phyloP scores from a whole-genome alignment of 2,888 invertebrate genomes.

The Trichogramma evanescens region DNA sequence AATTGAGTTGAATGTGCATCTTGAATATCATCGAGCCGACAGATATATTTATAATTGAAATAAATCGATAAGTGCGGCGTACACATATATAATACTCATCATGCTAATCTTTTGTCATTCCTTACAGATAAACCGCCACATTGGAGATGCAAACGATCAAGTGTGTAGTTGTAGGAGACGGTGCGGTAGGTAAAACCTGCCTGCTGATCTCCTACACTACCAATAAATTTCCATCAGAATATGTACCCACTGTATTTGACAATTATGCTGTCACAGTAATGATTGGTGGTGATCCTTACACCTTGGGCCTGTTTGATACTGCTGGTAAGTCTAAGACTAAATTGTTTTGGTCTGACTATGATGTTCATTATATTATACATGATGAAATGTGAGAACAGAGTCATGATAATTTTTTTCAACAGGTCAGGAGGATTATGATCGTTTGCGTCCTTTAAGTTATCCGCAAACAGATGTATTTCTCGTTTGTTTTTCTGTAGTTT shows the following conservation, averaged over 20 bases:
- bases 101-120: neutral
- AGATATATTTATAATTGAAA: no score
- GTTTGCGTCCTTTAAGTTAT: slow-evolving; percentile 91
- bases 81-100: no score
- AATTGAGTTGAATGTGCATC: no score
- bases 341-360: neutral
- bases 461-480: slow-evolving; percentile 99
- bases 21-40: no score
- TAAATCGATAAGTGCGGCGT: no score
- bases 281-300: slow-evolving; percentile 99
- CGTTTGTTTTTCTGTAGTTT: slow-evolving; percentile 97
- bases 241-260: slow-evolving; percentile 93
- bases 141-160: slow-evolving; percentile 85
- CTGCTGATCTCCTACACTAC: slow-evolving; percentile 86
- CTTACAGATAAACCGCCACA: slow-evolving; percentile 20
- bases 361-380: neutral
- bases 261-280: slow-evolving; percentile 98
- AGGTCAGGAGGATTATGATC: slow-evolving; percentile 97
- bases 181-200: slow-evolving; percentile 94
- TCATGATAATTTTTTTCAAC: slow-evolving; percentile 27
- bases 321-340: slow-evolving; percentile 59
- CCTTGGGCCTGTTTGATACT: slow-evolving; percentile 96
- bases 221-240: slow-evolving; percentile 90
- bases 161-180: slow-evolving; percentile 95
- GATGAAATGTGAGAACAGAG: neutral